Base-by-base conservation (phyloP, 2,888 invertebrate genomes). In the Pardosa pseudoannulata region DNA sequence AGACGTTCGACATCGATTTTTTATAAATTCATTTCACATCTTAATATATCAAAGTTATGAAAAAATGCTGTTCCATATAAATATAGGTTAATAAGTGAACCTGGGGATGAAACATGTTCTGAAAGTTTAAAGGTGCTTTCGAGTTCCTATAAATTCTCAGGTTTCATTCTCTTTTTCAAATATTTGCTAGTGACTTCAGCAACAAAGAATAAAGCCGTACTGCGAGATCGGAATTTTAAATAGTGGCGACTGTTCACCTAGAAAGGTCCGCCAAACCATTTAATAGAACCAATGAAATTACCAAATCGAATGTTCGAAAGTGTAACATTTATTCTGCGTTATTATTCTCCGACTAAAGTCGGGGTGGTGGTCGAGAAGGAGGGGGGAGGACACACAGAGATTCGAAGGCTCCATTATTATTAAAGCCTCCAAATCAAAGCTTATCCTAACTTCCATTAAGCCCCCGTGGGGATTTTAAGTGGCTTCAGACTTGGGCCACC, bases 401-500 rank as follows among this genome's bases (percentile, higher is more conserved):
- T 56, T 65, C 31, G 31, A 31, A 1, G 65, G 16, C 11, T 31
- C 65, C 65, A 65, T 67, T 76, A 76, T 76, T 76, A 76, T 67
- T 29, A 41, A n/a, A 19, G 41, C 19, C 41, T 28, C 36, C 36
- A 36, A 62, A 67, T 65, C 65, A 50, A 65, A 50, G 32, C 32
- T 28, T 41, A 46, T 71, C 39, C 46, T 39, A 32, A 65, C 75
- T 70, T 41, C 75, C 74, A 75, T 75, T 75, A 75, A 62, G 70
- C 41, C 62, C 81, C 27, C 39, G 41, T 62, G 73, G 64, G 75
- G 75, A 31, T 70, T 75, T 82, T 82, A 82, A 82, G 81, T 75
- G 81, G 81, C 62, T 74, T 70, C 75, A 32, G 70, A 73, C 73
- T 73, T 65, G 72, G 80, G 27, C 70, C 81, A 82, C 81, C 75